A percentile compares a stretch with the other conserved stretches of the same genome.
Evolutionary conservation across 2,797 vertebrate species (phyloP).

Genomic region (Poeciliopsis paucimaculata): DNA sequence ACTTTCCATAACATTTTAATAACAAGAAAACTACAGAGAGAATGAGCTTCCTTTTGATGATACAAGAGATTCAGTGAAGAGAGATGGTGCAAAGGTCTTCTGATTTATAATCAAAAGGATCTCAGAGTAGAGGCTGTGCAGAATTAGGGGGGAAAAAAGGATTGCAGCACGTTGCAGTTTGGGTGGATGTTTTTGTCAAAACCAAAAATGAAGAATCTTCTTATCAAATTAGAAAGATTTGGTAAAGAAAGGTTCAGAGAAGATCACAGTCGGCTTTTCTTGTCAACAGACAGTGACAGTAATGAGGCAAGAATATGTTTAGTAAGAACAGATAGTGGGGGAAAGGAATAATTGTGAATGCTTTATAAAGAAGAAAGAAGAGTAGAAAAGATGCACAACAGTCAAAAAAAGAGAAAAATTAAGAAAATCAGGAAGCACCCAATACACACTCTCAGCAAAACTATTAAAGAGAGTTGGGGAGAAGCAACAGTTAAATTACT

Average conservation of each 20-base stretch:
- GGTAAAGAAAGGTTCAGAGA: conserved; percentile 23
- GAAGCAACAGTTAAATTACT: conserved; percentile 48
- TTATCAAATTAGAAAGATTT: conserved; percentile 35
- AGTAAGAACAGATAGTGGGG: background rate
- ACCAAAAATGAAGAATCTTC: background rate
- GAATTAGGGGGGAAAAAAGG: conserved; percentile 8
- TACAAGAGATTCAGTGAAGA: conserved; percentile 42
- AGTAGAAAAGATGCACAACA: background rate
- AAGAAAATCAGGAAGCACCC: conserved; percentile 7
- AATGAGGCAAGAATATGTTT: conserved; percentile 25
- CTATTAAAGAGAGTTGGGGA: conserved; percentile 10
- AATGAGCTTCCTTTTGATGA: conserved; percentile 43
- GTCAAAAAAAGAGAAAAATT: background rate
- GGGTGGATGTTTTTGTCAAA: conserved; percentile 28
- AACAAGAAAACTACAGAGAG: conserved; percentile 44
- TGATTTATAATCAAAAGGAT: conserved; percentile 48
- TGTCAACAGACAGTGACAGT: conserved; percentile 21
- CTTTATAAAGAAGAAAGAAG: background rate
- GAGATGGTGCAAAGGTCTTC: conserved; percentile 29
- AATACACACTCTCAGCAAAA: conserved; percentile 6
- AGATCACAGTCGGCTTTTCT: conserved; percentile 15
- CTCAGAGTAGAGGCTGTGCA: conserved; percentile 18
- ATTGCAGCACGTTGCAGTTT: conserved; percentile 3
- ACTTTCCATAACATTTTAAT: conserved; percentile 45
- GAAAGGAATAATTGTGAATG: background rate